A percentile compares a stretch with the other conserved stretches of the same genome.
Conservation (phyloP, 2,888 invertebrate genomes). For the Pelosia muscerda region DNA sequence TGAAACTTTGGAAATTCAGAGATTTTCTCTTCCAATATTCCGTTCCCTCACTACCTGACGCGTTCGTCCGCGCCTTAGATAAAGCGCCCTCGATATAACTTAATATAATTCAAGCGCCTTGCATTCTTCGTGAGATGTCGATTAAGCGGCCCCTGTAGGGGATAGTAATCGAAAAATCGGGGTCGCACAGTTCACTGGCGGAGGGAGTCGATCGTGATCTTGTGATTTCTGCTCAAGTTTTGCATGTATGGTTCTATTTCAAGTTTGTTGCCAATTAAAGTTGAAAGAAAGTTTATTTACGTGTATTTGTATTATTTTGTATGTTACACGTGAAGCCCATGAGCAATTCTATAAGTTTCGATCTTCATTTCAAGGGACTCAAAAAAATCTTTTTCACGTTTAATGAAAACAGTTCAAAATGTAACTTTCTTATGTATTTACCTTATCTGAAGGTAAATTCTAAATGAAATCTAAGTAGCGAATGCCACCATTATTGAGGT, state of each 20-base stretch:
- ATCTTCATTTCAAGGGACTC: not conserved
- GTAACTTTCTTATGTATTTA: too few species aligned
- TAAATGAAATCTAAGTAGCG: too few species aligned
- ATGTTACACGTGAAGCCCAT: too few species aligned
- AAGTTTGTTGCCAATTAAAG: conserved; percentile 1
- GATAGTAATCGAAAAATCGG: conserved; percentile 59
- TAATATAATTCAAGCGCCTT: conserved; percentile 68
- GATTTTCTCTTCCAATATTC: conserved; percentile 28
- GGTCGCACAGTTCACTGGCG: conserved; percentile 27
- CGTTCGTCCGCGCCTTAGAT: conserved; percentile 45
- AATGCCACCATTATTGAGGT: too few species aligned
- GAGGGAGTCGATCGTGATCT: conserved; percentile 26
- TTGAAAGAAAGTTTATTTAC: not conserved
- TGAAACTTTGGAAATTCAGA: conserved; percentile 17
- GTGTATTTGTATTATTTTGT: not conserved
- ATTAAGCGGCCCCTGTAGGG: conserved; percentile 49
- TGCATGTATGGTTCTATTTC: not conserved
- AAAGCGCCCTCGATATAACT: conserved; percentile 65
- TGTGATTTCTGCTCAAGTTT: conserved; percentile 37
- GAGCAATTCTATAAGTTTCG: not conserved
- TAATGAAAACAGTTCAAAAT: too few species aligned
- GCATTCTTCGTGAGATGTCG: conserved; percentile 58
- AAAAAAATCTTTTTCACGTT: not conserved
- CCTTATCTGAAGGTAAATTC: too few species aligned
- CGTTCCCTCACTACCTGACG: conserved; percentile 18